Evolutionary conservation across 2,797 vertebrate genomes (phyloP).

Genomic region (Tokudaia tokunoshimensis): DNA sequence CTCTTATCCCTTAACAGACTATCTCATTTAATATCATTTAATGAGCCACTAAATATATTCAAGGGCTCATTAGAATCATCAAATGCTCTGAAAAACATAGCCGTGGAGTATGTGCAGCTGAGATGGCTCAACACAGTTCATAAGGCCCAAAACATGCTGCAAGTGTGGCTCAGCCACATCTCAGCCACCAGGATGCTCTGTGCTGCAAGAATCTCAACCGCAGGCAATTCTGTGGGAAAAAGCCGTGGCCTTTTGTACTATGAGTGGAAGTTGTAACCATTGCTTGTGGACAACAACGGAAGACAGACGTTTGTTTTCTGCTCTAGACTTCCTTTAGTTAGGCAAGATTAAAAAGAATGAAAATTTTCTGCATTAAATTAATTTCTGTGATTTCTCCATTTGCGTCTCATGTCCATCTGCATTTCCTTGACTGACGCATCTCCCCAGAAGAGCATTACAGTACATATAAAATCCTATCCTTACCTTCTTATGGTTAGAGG

Average conservation of each 20-base stretch:
- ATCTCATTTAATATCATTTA: slow-evolving; percentile 75
- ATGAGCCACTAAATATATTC: slow-evolving; percentile 75
- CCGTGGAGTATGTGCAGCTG: slow-evolving; percentile 45
- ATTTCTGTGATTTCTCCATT: neutral
- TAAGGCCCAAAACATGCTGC: slow-evolving; percentile 5
- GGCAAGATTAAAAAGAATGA: neutral
- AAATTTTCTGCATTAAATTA: slow-evolving; percentile 28
- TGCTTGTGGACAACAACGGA: neutral
- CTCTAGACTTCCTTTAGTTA: neutral
- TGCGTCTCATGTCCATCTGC: neutral
- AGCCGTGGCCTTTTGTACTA: neutral
- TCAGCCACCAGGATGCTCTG: neutral
- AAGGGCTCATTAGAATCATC: slow-evolving; percentile 70
- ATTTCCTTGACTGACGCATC: neutral
- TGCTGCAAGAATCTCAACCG: neutral
- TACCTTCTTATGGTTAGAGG: neutral
- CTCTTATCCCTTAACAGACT: slow-evolving; percentile 66
- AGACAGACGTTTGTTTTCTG: neutral
- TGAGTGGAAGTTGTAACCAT: neutral
- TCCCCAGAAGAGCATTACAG: neutral
- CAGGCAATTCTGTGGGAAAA: neutral
- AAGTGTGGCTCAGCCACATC: neutral
- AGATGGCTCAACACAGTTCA: slow-evolving; percentile 49
- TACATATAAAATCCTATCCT: neutral
- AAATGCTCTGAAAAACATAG: slow-evolving; percentile 66